A percentile compares a stretch with the other conserved stretches of the same genome.
These are phyloP conservation scores for Andrena bucephala DNA, from an alignment of 2,888 invertebrate species.

Conservation along the genomic window DNA sequence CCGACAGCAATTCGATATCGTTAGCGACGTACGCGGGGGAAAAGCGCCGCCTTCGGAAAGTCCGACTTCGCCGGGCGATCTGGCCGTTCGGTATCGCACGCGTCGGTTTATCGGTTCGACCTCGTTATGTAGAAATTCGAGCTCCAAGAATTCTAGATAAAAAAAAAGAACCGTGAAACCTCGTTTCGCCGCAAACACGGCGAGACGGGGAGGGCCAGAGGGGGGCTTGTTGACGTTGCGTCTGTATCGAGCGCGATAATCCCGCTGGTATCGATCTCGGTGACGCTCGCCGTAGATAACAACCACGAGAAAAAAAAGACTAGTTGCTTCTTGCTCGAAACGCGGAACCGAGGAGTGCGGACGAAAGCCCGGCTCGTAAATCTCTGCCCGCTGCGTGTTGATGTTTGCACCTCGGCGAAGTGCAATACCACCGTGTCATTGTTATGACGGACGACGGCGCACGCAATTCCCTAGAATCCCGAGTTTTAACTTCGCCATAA, in stretches of 20 bases:
- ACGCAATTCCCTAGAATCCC: constrained; percentile 43
- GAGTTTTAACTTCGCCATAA: constrained; percentile 26
- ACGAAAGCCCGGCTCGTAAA: neutral
- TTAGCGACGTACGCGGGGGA: constrained; percentile 33
- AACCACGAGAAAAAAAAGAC: neutral
- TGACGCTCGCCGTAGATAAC: constrained; percentile 27
- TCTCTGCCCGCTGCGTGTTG: constrained; percentile 1
- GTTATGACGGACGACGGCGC: constrained; percentile 36
- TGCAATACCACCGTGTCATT: constrained; percentile 25
- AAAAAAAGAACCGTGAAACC: neutral
- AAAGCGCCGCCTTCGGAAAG: constrained; percentile 28
- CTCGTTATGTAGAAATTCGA: constrained; percentile 30
- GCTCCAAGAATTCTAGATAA: constrained; percentile 19
- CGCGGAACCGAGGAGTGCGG: neutral
- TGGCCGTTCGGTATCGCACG: constrained; percentile 22
- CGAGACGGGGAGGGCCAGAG: neutral
- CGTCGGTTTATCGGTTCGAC: constrained; percentile 44
- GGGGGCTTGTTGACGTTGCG: constrained; percentile 15
- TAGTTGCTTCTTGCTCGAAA: neutral
- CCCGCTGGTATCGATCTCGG: constrained; percentile 26
- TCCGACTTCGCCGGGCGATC: constrained; percentile 11
- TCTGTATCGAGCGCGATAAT: constrained; percentile 27
- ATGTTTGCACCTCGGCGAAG: neutral
- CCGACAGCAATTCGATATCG: constrained; percentile 49
- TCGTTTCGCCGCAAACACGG: constrained; percentile 7